A percentile compares a stretch with the other conserved stretches of the same genome.
Evolutionary conservation across 2,113 vertebrate genomes (phyloP).

Genomic region (Sylvia atricapilla): DNA sequence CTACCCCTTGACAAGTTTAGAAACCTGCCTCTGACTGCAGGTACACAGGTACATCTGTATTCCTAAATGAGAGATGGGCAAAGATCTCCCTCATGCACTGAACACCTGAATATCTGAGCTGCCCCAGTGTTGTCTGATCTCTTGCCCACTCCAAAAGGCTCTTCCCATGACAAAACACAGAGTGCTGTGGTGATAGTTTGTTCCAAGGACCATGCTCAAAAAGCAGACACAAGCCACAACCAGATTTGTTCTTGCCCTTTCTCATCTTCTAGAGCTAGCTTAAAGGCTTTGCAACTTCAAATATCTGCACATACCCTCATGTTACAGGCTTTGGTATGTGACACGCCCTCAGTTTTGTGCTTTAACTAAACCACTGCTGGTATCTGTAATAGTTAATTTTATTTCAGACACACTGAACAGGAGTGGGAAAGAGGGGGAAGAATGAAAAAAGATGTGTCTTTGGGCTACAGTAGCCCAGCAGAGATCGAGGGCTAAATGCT

Average conservation of each 20-base stretch:
- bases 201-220: background rate
- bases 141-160: background rate
- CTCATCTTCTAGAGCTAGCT: background rate
- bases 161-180: background rate
- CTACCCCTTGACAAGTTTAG: background rate
- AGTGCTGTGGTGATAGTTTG: background rate
- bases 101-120: background rate
- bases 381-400: background rate
- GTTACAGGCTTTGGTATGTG: background rate
- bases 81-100: background rate
- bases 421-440: no score
- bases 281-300: background rate
- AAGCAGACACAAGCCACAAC: background rate
- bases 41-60: background rate
- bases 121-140: background rate
- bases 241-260: background rate
- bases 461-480: background rate
- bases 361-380: background rate
- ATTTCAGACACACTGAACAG: background rate
- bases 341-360: background rate
- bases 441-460: background rate
- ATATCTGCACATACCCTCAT: background rate
- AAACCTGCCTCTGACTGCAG: background rate
- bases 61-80: background rate
- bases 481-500: background rate